These are phyloP conservation scores for Cheilosia vulpina DNA, from an alignment of 2,888 invertebrate genomes.

Conservation along the genomic window DNA sequence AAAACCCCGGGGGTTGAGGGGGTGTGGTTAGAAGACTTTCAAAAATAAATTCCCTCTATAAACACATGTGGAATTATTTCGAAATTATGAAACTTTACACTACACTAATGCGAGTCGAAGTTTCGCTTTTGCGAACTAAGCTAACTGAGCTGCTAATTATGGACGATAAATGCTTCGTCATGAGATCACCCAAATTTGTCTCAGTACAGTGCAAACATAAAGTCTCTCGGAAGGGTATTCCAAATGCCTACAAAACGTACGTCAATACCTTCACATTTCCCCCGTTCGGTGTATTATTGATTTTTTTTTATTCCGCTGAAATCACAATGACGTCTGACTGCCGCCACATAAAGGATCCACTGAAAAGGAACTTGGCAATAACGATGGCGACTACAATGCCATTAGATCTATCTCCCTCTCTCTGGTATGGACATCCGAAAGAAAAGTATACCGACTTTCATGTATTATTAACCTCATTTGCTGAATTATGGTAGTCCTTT, in stretches of 20 bases:
- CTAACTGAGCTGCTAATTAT: constrained; percentile 23
- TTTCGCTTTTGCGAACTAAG: background rate
- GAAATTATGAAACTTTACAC: background rate
- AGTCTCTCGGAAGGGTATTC: background rate
- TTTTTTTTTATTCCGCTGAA: background rate
- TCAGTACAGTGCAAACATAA: no score
- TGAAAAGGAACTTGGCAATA: background rate
- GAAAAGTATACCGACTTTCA: constrained; percentile 15
- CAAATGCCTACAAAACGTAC: background rate
- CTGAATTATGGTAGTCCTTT: constrained; percentile 14
- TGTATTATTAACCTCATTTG: constrained; percentile 69
- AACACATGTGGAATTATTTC: background rate
- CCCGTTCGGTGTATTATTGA: constrained; percentile 2
- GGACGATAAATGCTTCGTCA: constrained; percentile 15
- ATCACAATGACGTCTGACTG: constrained; percentile 30
- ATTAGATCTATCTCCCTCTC: background rate
- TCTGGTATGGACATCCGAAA: background rate
- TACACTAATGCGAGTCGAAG: background rate
- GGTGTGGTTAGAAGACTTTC: background rate
- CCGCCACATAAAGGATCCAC: background rate
- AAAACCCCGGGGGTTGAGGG: background rate
- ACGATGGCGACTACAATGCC: constrained; percentile 22
- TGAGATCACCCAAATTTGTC: constrained; percentile 4
- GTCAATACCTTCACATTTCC: background rate
- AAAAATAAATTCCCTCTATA: background rate